A percentile compares a stretch with the other conserved stretches of the same genome.
Conservation (phyloP, 2,888 invertebrate species). For the Rhaphigaster nebulosa region DNA sequence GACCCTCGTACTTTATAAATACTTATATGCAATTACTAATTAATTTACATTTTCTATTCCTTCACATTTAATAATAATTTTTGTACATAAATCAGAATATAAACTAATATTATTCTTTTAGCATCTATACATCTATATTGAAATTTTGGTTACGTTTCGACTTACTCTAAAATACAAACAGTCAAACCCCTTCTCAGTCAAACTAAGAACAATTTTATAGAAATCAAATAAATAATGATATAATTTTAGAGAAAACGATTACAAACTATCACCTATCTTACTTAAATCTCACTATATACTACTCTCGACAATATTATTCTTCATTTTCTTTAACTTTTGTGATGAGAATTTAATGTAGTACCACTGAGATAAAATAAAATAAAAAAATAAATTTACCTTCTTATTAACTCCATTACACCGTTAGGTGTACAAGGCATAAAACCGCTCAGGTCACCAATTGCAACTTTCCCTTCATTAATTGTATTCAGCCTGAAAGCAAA, state of each 20-base stretch:
- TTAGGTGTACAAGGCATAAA: constrained; percentile 97
- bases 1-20: no score
- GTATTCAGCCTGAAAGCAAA: constrained; percentile 80
- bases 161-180: no score
- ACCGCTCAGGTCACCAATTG: constrained; percentile 89
- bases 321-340: background rate
- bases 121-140: no score
- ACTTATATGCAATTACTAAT: no score
- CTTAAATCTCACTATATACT: background rate
- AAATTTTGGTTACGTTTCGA: no score
- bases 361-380: constrained; percentile 46
- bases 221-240: background rate
- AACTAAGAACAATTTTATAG: no score
- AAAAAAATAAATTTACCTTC: constrained; percentile 70
- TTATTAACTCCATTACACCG: constrained; percentile 93
- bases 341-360: background rate
- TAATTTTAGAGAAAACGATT: background rate
- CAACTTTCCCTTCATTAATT: constrained; percentile 92
- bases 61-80: no score
- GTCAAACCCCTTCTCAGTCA: no score
- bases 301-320: background rate
- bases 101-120: no score
- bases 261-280: background rate
- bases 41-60: no score
- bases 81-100: no score